phyloP scores from a whole-genome alignment of 2,797 vertebrate species.

The Corythornis leucogaster region DNA sequence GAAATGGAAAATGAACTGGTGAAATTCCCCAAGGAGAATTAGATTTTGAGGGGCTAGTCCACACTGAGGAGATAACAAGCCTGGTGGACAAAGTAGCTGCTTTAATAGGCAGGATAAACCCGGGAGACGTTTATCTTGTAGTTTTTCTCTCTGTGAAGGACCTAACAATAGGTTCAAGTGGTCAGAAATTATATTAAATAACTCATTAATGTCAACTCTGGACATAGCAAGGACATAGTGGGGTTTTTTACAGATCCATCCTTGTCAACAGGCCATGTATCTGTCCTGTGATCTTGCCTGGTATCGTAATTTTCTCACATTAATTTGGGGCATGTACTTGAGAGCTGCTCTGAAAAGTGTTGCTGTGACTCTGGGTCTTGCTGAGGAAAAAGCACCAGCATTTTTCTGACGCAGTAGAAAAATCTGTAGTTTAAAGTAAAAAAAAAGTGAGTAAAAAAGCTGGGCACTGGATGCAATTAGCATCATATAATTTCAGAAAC shows the following conservation, averaged over 20 bases:
- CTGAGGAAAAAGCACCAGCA: not conserved
- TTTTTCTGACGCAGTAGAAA: not conserved
- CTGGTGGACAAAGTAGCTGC: not conserved
- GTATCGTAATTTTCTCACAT: not conserved
- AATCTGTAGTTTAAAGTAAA: not conserved
- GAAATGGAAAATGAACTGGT: not conserved
- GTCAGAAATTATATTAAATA: not conserved
- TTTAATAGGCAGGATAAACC: not conserved
- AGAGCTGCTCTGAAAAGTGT: not conserved
- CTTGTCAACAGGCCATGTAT: not conserved
- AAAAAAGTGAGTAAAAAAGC: not conserved
- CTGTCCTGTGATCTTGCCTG: not conserved
- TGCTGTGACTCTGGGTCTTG: not conserved
- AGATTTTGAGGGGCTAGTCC: not conserved
- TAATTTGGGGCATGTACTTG: not conserved
- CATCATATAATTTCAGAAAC: not conserved
- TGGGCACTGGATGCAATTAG: not conserved
- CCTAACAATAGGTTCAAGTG: not conserved
- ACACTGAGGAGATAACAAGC: not conserved
- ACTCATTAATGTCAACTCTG: not conserved
- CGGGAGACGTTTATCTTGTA: not conserved
- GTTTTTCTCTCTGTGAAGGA: not conserved
- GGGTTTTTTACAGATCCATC: not conserved
- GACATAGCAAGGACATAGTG: not conserved
- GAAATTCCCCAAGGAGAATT: not conserved